Conservation (phyloP, 2,113 vertebrate genomes). For the Notothenia coriiceps region DNA sequence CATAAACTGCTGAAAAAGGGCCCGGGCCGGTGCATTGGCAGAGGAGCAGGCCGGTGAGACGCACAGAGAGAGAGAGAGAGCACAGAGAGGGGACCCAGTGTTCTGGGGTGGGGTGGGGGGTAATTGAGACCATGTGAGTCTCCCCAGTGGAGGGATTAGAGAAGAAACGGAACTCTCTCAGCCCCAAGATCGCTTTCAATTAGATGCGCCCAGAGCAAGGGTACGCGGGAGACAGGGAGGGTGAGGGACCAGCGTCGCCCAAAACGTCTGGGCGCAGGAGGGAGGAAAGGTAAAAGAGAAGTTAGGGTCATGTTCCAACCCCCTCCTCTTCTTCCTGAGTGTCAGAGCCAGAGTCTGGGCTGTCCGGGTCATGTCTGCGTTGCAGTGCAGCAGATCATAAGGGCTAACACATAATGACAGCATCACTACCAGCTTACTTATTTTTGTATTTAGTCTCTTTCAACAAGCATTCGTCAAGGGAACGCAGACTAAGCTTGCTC, state of each 20-base stretch:
- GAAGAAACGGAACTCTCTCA: conserved; percentile 96
- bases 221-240: conserved; percentile 87
- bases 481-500: neutral
- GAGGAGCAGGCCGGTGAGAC: conserved; percentile 75
- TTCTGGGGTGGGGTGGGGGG: conserved; percentile 89
- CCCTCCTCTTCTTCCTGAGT: conserved; percentile 57
- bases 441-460: neutral
- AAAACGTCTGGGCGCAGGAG: conserved; percentile 49
- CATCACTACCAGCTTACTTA: neutral
- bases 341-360: conserved; percentile 70
- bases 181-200: conserved; percentile 97
- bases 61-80: conserved; percentile 78
- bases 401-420: conserved; percentile 19
- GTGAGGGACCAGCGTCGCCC: conserved; percentile 62
- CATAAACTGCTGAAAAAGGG: conserved; percentile 90
- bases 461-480: neutral
- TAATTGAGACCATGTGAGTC: conserved; percentile 99
- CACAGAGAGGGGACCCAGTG: conserved; percentile 85
- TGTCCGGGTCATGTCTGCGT: conserved; percentile 80
- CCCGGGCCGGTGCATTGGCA: conserved; percentile 87
- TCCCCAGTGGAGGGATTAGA: conserved; percentile 92
- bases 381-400: conserved; percentile 79
- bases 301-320: conserved; percentile 85
- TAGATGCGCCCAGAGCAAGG: conserved; percentile 96
- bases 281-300: conserved; percentile 74